Conservation (phyloP, 2,888 invertebrate species). For the Trypoxylon attenuatum region DNA sequence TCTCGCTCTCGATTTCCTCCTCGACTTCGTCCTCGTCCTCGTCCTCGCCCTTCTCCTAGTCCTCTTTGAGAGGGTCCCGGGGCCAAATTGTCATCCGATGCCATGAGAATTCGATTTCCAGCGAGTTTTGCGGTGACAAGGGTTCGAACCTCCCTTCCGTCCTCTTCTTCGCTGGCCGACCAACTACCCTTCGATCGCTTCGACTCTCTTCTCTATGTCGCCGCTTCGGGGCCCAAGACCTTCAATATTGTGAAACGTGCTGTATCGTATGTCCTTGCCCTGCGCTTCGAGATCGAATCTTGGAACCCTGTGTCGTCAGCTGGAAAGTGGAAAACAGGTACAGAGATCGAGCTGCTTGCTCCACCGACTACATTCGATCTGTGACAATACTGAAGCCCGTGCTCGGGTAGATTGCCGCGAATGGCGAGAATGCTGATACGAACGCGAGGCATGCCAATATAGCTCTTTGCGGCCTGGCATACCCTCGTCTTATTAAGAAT, state of each 20-base stretch:
- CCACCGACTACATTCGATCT: slow-evolving; percentile 2
- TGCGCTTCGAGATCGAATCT: slow-evolving; percentile 32
- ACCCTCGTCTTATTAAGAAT: background rate
- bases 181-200: background rate
- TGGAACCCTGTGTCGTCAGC: slow-evolving; percentile 27
- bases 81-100: slow-evolving; percentile 73
- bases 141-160: slow-evolving; percentile 38
- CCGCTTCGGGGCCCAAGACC: slow-evolving; percentile 20
- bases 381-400: slow-evolving; percentile 9
- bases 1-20: too few relatives aligned
- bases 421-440: background rate
- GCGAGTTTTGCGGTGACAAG: slow-evolving; percentile 59
- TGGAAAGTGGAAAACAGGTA: slow-evolving; percentile 51
- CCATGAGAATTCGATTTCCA: slow-evolving; percentile 72
- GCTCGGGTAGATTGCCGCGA: background rate
- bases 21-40: too few relatives aligned
- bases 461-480: background rate
- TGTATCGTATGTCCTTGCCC: slow-evolving; percentile 39
- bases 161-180: slow-evolving; percentile 4
- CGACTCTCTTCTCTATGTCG: background rate
- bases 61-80: slow-evolving; percentile 17
- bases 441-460: background rate
- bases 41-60: slow-evolving; percentile 12
- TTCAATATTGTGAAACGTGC: slow-evolving; percentile 53
- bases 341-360: background rate